A percentile compares a stretch with the other conserved stretches of the same genome.
phyloP scores from a whole-genome alignment of 2,888 invertebrate genomes.

The Cephus spinipes region DNA sequence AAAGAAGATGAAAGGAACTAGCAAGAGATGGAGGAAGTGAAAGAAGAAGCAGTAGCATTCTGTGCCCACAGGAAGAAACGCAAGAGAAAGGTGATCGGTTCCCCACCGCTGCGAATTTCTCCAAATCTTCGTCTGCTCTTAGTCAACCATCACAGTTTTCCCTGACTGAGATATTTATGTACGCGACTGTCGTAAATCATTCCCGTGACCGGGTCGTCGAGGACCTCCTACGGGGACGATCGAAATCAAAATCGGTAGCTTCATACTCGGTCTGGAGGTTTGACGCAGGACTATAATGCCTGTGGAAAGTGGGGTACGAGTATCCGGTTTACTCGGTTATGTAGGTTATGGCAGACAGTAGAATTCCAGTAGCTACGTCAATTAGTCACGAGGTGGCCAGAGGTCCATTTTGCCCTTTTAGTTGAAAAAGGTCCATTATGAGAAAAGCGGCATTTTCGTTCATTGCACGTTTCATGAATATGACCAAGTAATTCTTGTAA shows the following conservation, averaged over 20 bases:
- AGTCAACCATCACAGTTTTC: not conserved
- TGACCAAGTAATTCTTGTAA: no score
- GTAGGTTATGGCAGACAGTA: slow-evolving; percentile 6
- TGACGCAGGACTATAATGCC: slow-evolving; percentile 1
- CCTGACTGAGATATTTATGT: not conserved
- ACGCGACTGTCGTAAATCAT: not conserved
- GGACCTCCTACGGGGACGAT: not conserved
- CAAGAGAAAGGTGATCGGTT: slow-evolving; percentile 21
- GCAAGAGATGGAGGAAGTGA: slow-evolving; percentile 14
- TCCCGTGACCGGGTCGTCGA: not conserved
- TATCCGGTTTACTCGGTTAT: slow-evolving; percentile 58
- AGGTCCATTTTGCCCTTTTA: not conserved
- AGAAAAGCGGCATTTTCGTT: not conserved
- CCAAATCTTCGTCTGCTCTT: slow-evolving; percentile 19
- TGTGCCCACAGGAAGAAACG: not conserved
- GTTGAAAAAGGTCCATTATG: not conserved
- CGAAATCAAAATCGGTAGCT: slow-evolving; percentile 38
- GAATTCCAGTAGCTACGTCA: slow-evolving; percentile 51
- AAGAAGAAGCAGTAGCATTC: not conserved
- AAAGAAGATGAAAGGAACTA: slow-evolving; percentile 5
- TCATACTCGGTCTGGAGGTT: not conserved
- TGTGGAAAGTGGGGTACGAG: slow-evolving; percentile 23
- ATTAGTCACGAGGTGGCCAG: slow-evolving; percentile 51
- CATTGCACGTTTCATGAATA: not conserved
- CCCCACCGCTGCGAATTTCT: slow-evolving; percentile 16